Evolutionary conservation across 2,113 vertebrate species (phyloP).

Genomic region (Zootoca vivipara): DNA sequence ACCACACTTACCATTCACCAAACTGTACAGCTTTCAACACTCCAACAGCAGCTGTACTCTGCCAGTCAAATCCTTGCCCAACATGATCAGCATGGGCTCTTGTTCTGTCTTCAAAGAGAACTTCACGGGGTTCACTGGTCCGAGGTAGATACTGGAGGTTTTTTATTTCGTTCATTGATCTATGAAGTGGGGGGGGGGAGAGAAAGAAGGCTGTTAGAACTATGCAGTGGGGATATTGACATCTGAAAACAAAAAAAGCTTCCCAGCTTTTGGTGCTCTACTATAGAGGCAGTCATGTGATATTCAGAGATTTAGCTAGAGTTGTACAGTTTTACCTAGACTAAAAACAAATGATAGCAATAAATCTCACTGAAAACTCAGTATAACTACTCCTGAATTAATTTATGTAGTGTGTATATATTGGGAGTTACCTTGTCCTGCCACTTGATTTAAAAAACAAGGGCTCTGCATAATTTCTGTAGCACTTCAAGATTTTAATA

Average conservation of each 20-base stretch:
- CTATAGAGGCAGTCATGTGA: fast-evolving
- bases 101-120: constrained; percentile 96
- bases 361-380: background rate
- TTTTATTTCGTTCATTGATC: constrained; percentile 98
- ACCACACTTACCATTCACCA: constrained; percentile 87
- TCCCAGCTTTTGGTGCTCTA: background rate
- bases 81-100: constrained; percentile 96
- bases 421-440: background rate
- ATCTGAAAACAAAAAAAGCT: background rate
- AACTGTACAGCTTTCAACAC: constrained; percentile 97
- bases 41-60: constrained; percentile 96
- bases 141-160: constrained; percentile 97
- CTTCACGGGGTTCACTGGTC: constrained; percentile 93
- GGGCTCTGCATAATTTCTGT: background rate
- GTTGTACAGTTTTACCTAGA: background rate
- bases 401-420: background rate
- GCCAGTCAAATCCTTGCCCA: constrained; percentile 98
- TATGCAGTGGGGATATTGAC: background rate
- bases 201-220: background rate
- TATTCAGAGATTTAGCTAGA: background rate
- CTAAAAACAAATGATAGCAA: background rate
- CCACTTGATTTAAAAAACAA: background rate
- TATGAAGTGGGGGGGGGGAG: constrained; percentile 6
- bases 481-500: background rate
- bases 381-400: background rate